Evolutionary conservation across 2,113 vertebrate genomes (phyloP), one percentile per base, ranked within the genome.

Genomic region (Hippocampus zosterae): DNA sequence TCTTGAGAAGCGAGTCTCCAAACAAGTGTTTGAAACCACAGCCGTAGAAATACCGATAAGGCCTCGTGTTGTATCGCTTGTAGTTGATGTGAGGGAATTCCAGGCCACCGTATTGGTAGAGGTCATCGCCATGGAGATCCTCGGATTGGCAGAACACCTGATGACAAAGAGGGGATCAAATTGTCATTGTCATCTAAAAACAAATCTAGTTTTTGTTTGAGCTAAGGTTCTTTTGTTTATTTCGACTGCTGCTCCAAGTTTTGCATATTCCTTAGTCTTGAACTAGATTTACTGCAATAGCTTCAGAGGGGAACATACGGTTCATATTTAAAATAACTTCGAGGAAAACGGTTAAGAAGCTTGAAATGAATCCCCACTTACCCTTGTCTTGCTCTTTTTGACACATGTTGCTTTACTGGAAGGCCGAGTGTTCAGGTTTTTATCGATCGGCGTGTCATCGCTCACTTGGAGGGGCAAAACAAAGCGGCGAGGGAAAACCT

Each of bases 31-130:
- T 87, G 79, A 96, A 95, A 9, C 96, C 96, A 16, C 95, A 98
- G 15, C 94, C 95, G 0, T 97, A 98, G 86, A 97, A 94, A 81
- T 92, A 98, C 8, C 86, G 89, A 71, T 98, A 98, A 1, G 91
- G 94, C 62, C 84, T 89, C 5, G 94, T 87, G 52, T 90, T 96
- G 73, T 40, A 94, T 15, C 15, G 67, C 0, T 70, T 19, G 23
- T 98, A 98, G 79, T 98, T 94, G 83, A 98, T 98, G 72, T 95
- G 95, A 6, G 96, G 95, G 73, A 98, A 97, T 83, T 98, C 96
- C 79, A 98, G 55, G 1, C 96, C 95, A 19, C 95, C 94, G 4
- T 92, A 92, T 0, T 92, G 69, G 21, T 88, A 50, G 23, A 97
- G 91, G 48, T 93, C 91, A 2, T 94, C 88, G 0, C 90, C 85